Evolutionary conservation across 2,888 invertebrate species (phyloP).

Genomic region (Maniola hyperantus): DNA sequence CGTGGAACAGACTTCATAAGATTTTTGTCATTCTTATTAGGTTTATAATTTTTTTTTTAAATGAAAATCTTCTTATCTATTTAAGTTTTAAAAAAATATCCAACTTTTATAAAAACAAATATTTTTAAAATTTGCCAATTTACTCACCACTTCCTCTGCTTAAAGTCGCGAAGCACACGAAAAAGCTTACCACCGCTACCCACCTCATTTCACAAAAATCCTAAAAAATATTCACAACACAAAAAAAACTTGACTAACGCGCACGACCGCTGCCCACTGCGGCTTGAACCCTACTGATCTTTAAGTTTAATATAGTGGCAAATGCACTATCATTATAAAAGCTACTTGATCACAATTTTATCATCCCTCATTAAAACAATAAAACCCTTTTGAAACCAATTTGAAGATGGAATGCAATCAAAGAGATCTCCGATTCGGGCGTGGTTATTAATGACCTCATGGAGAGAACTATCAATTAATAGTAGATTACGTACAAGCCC

Average conservation of each 20-base stretch:
- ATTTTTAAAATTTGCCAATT: background rate
- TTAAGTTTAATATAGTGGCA: constrained; percentile 36
- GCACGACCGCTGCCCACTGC: constrained; percentile 55
- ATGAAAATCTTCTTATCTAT: too few relatives aligned
- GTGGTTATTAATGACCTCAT: constrained; percentile 42
- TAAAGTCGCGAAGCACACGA: constrained; percentile 59
- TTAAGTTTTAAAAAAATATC: too few relatives aligned
- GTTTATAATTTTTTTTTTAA: too few relatives aligned
- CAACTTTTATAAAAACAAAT: too few relatives aligned
- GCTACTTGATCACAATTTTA: constrained; percentile 25
- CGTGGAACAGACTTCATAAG: too few relatives aligned
- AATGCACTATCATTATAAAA: constrained; percentile 30
- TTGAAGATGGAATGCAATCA: constrained; percentile 34
- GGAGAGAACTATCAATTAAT: constrained; percentile 32
- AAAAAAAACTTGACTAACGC: constrained; percentile 44
- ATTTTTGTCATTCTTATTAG: too few relatives aligned
- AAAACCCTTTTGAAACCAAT: constrained; percentile 21
- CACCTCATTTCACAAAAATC: constrained; percentile 72
- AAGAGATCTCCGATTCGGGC: constrained; percentile 35
- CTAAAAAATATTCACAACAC: constrained; percentile 56
- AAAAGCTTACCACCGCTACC: constrained; percentile 58
- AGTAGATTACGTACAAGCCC: constrained; percentile 12
- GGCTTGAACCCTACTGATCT: constrained; percentile 59
- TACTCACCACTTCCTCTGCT: constrained; percentile 65
- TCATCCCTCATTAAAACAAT: constrained; percentile 31